phyloP scores from a whole-genome alignment of 2,113 vertebrate genomes.

The Galbula dea region DNA sequence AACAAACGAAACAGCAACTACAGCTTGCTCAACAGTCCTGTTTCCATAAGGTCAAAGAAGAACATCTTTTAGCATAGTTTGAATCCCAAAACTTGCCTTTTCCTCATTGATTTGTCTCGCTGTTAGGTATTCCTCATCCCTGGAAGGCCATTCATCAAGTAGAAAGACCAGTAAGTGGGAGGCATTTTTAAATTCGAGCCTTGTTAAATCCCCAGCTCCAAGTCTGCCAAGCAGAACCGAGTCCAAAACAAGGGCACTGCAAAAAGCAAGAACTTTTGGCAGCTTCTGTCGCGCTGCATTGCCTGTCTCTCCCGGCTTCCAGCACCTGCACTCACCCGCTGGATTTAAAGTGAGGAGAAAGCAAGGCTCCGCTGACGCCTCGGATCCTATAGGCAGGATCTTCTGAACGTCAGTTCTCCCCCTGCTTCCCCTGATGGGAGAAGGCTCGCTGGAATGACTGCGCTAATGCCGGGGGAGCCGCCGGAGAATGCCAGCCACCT shows the following conservation, averaged over 20 bases:
- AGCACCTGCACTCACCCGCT: neutral
- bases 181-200: neutral
- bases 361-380: conserved; percentile 54
- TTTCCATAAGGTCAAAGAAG: neutral
- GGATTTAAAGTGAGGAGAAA: conserved; percentile 65
- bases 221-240: neutral
- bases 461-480: neutral
- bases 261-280: conserved; percentile 57
- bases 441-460: neutral
- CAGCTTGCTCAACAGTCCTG: neutral
- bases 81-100: conserved; percentile 11
- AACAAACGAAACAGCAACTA: neutral
- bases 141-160: neutral
- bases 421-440: conserved; percentile 1
- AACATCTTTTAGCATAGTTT: neutral
- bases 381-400: conserved; percentile 68
- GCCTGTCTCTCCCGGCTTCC: conserved; percentile 18
- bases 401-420: conserved; percentile 57
- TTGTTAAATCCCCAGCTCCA: neutral
- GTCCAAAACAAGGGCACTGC: neutral
- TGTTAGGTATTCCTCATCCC: neutral
- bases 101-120: neutral
- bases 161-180: neutral
- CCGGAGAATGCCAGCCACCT: conserved; percentile 74
- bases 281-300: conserved; percentile 32